phyloP scores from a whole-genome alignment of 2,797 vertebrate species.

The Erpetoichthys calabaricus region DNA sequence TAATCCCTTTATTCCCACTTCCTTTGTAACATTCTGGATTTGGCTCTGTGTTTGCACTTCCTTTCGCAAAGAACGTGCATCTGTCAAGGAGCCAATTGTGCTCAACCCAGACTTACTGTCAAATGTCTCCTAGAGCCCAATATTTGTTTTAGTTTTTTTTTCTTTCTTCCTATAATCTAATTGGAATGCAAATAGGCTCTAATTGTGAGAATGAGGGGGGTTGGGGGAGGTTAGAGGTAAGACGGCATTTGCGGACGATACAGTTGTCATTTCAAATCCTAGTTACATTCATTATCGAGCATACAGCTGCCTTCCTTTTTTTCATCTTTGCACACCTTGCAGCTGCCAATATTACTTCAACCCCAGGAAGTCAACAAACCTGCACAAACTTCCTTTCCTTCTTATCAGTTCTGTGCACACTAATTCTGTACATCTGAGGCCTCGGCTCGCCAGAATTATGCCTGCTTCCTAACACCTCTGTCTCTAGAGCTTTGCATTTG shows the following conservation, averaged over 20 bases:
- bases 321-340: conserved; percentile 44
- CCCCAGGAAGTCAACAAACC: conserved; percentile 72
- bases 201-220: conserved; percentile 24
- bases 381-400: conserved; percentile 71
- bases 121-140: conserved; percentile 67
- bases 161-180: conserved; percentile 35
- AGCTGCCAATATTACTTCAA: conserved; percentile 83
- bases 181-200: conserved; percentile 43
- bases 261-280: conserved; percentile 71
- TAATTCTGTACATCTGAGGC: conserved; percentile 81
- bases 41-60: conserved; percentile 38
- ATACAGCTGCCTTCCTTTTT: conserved; percentile 57
- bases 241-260: conserved; percentile 60
- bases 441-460: conserved; percentile 73
- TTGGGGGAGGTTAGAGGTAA: conserved; percentile 21
- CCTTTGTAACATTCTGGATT: conserved; percentile 62
- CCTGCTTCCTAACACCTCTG: conserved; percentile 65
- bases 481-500: conserved; percentile 96
- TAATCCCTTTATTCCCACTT: conserved; percentile 31
- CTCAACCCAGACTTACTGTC: conserved; percentile 68
- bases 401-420: conserved; percentile 82
- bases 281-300: conserved; percentile 68
- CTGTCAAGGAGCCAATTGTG: conserved; percentile 64
- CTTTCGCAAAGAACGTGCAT: conserved; percentile 53
- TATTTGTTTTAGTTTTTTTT: conserved; percentile 43